Evolutionary conservation across 1,140 invertebrate species (phyloP), one percentile per base, ranked within the genome.

Genomic region (Trialeurodes vaporariorum): DNA sequence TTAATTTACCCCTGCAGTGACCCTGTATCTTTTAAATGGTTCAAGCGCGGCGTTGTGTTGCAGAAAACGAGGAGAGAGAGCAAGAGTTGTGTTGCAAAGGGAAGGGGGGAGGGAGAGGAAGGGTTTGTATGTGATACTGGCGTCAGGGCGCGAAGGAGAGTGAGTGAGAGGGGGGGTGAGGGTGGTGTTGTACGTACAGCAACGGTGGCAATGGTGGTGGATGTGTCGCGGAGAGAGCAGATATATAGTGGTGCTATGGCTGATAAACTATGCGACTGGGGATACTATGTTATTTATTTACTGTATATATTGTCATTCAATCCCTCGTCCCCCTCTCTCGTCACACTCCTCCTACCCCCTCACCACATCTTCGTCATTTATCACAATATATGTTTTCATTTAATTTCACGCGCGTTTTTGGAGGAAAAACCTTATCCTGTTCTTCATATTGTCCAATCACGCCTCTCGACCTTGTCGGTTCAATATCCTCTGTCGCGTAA

Each of bases 231-330:
- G n/a, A n/a, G 17, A 49, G 5, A 17, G 34, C 34, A 49, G 34
- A 49, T 49, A 49, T 49, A 49, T 49, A 49, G 34, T 5, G 17
- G 5, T 49, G 5, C 34, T 17, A 49, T 17, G 34, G 34, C 34
- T 49, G 34, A 49, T 49, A 49, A 49, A 49, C 34, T 49, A 49
- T 49, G 34, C 34, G 34, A 49, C 34, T 49, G 34, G 34, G 34
- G 34, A 17, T 49, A 49, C 34, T 49, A 49, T 9, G 34, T 49
- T 49, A 49, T 49, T 49, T 49, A 49, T 49, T 49, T 49, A 49
- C 34, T 49, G 34, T 49, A 49, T 49, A 49, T 49, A 49, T 49
- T 49, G 34, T 49, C 34, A 49, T 49, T 49, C 34, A 49, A 49
- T 49, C 34, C 34, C 34, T 49, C 17, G 5, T 17, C 34, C 34